Base-by-base conservation (phyloP, 2,797 vertebrate genomes). In the Betta splendens region DNA sequence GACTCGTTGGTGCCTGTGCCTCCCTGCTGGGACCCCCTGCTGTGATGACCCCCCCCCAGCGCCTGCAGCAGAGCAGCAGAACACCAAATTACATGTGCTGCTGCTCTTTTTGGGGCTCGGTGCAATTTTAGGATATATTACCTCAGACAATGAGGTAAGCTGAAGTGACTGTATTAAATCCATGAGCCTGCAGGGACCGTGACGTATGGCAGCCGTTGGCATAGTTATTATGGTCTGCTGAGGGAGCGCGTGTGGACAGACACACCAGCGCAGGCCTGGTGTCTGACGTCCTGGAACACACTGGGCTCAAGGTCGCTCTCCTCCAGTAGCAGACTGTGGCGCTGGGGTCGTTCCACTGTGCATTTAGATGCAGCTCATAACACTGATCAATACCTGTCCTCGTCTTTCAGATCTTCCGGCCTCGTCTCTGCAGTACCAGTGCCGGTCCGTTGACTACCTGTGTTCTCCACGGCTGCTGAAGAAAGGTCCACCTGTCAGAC, bases 401-500 rank as follows among this genome's bases (percentile, higher is more conserved):
- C 50, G 13, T 56, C 23, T 45, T 26, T 52, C 75, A 95, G 93
- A 93, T 77, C 91, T 89, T 47, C 79, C 92, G 31, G 86, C 83
- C 45, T 80, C 87, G 66, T 69, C 90, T 62, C 75, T 89, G 37
- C 92, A 88, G 82, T 85, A 92, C 80, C 85, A 90, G 78, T 91
- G 90, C 62, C 88, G 90, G 61, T 69, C 91, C 65, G 88, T 86
- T 87, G 93, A 94, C 60, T 87, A 89, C 54, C 55, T 76, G 62
- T 81, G 49, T 56, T 79, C 85, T 0, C 88, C 72, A 2, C 64
- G 81, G 65, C 89, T 91, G 59, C 88, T 87, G 43, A 74, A 82
- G 85, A 83, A 90, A 87, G 54, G 83, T 64, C 81, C 75, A 12
- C 73, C 73, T 76, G 82, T 86, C 16, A 85, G 75, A 37, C 86